A percentile compares a stretch with the other conserved stretches of the same genome.
These are phyloP conservation scores for Spinibarbus caldwelli DNA, from an alignment of 2,797 vertebrate genomes.

Conservation along the genomic window DNA sequence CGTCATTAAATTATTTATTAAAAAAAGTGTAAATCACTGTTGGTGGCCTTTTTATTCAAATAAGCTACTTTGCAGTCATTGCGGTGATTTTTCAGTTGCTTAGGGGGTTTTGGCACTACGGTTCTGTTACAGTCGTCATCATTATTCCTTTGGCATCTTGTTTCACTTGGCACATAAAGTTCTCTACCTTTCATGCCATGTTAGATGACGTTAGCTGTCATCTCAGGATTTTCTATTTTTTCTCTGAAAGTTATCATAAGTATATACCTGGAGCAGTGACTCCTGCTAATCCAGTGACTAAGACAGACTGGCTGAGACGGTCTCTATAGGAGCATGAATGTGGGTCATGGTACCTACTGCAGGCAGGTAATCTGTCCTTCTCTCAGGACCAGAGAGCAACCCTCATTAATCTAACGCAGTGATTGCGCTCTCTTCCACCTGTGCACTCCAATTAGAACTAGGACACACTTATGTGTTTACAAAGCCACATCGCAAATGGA, in stretches of 20 bases:
- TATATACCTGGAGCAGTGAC: conserved; percentile 26
- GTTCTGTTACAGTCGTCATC: neutral
- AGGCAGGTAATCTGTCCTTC: conserved; percentile 72
- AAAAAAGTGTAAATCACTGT: neutral
- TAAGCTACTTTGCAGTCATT: neutral
- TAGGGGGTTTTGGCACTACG: neutral
- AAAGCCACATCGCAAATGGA: conserved; percentile 65
- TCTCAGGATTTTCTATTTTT: conserved; percentile 30
- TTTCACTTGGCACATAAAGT: conserved; percentile 6
- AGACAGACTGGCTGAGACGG: conserved; percentile 18
- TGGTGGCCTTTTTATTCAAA: neutral
- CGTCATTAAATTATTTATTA: neutral
- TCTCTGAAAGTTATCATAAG: conserved; percentile 34
- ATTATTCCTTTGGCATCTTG: conserved; percentile 20
- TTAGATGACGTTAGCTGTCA: conserved; percentile 15
- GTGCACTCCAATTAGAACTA: conserved; percentile 75
- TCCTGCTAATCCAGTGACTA: conserved; percentile 40
- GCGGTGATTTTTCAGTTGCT: neutral
- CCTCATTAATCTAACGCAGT: conserved; percentile 77
- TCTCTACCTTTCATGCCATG: conserved; percentile 5
- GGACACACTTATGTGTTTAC: conserved; percentile 79
- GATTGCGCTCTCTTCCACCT: conserved; percentile 71
- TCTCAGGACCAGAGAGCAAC: conserved; percentile 55
- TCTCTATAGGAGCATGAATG: conserved; percentile 33
- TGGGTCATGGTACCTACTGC: conserved; percentile 53